phyloP scores from a whole-genome alignment of 2,888 invertebrate genomes.

The Drosophila kuntzei region DNA sequence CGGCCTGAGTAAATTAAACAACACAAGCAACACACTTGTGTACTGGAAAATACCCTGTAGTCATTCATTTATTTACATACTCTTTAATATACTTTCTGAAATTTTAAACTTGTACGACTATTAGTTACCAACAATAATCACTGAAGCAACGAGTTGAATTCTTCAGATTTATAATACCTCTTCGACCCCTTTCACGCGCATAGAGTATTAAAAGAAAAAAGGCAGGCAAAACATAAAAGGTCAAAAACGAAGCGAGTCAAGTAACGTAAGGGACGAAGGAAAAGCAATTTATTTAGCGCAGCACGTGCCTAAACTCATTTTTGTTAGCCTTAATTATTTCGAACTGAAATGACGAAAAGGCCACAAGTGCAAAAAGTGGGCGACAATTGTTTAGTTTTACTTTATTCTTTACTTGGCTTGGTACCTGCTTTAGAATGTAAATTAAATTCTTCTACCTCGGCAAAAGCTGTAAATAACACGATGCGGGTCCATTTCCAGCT shows the following conservation, averaged over 20 bases:
- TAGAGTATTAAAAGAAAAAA: constrained; percentile 13
- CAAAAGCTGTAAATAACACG: constrained; percentile 16
- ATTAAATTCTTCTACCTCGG: constrained; percentile 8
- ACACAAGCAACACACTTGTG: constrained; percentile 5
- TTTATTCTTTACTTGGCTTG: constrained; percentile 7
- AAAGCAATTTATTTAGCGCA: constrained; percentile 72
- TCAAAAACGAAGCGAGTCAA: constrained; percentile 44
- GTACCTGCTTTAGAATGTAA: constrained; percentile 40
- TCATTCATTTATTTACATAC: neutral
- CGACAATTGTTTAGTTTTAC: constrained; percentile 50
- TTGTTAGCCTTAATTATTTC: constrained; percentile 69
- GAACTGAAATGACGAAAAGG: constrained; percentile 58
- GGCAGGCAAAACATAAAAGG: constrained; percentile 49
- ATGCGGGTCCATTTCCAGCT: constrained; percentile 21
- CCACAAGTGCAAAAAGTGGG: constrained; percentile 40
- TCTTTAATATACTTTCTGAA: neutral
- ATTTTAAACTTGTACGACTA: neutral
- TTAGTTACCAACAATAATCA: too few relatives aligned
- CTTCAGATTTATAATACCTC: neutral
- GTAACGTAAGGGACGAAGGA: constrained; percentile 29
- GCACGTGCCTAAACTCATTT: constrained; percentile 76
- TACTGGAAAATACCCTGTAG: constrained; percentile 5
- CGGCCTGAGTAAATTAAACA: constrained; percentile 47
- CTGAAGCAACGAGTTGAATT: neutral
- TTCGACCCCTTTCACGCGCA: neutral